A percentile compares a stretch with the other conserved stretches of the same genome.
These are phyloP conservation scores for Pycnomerus fuliginosus DNA, from an alignment of 2,888 invertebrate species.

Conservation along the genomic window DNA sequence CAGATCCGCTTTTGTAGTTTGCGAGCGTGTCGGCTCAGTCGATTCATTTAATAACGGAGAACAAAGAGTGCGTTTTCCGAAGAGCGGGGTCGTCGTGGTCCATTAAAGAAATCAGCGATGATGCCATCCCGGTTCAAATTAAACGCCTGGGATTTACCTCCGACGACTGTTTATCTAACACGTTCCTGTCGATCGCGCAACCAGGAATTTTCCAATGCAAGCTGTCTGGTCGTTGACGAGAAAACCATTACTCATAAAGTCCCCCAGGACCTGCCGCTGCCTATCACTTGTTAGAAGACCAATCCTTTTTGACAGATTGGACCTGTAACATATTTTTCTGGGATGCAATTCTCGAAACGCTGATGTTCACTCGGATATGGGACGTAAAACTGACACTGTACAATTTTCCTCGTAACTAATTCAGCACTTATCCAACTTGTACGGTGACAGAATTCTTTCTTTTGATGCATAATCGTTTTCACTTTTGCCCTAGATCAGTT, in stretches of 20 bases:
- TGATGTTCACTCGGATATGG: conserved; percentile 19
- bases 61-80: conserved; percentile 14
- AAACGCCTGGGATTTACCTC: too few relatives aligned
- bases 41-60: conserved; percentile 16
- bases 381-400: conserved; percentile 22
- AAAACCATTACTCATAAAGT: conserved; percentile 52
- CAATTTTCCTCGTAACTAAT: too few relatives aligned
- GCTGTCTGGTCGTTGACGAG: conserved; percentile 36
- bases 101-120: conserved; percentile 7
- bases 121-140: too few relatives aligned
- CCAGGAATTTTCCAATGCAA: conserved; percentile 20
- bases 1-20: conserved; percentile 19
- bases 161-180: too few relatives aligned
- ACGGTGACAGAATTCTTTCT: too few relatives aligned
- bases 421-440: too few relatives aligned
- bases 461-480: too few relatives aligned
- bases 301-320: conserved; percentile 52
- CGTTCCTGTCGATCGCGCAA: conserved; percentile 15
- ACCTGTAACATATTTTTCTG: conserved; percentile 47
- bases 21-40: conserved; percentile 11
- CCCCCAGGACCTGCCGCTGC: conserved; percentile 45
- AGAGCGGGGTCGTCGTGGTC: conserved; percentile 7
- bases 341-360: conserved; percentile 40
- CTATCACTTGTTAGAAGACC: conserved; percentile 52
- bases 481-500: too few relatives aligned